Evolutionary conservation across 1,140 invertebrate species (phyloP).

Genomic region (Aethina tumida): DNA sequence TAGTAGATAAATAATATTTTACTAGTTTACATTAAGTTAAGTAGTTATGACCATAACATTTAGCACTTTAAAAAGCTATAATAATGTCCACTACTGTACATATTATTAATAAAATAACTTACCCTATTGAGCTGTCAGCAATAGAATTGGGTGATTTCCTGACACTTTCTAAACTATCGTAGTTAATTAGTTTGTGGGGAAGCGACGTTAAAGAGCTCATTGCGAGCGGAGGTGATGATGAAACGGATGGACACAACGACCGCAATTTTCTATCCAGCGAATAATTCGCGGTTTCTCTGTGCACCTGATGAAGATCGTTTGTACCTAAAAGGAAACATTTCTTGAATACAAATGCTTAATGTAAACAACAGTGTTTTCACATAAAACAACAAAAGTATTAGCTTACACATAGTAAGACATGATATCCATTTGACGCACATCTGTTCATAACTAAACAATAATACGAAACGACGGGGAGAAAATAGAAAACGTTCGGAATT

Average conservation of each 20-base stretch:
- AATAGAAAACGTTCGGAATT: too few species aligned
- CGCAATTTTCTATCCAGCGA: constrained; percentile 41
- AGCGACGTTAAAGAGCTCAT: constrained; percentile 44
- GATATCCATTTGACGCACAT: too few species aligned
- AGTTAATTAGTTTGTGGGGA: constrained; percentile 38
- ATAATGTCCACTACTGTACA: too few species aligned
- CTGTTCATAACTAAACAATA: too few species aligned
- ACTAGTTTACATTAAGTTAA: too few species aligned
- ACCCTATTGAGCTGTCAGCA: constrained; percentile 28
- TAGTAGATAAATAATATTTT: too few species aligned
- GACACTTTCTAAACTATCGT: constrained; percentile 40
- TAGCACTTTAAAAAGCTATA: too few species aligned
- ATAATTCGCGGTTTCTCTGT: constrained; percentile 34
- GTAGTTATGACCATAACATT: too few species aligned
- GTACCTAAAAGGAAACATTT: constrained; percentile 38
- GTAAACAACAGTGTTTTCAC: neutral
- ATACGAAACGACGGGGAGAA: too few species aligned
- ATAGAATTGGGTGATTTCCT: constrained; percentile 35
- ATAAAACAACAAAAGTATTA: too few species aligned
- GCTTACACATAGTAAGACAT: too few species aligned
- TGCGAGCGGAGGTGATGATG: constrained; percentile 40
- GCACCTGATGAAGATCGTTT: constrained; percentile 41
- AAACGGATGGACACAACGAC: constrained; percentile 40
- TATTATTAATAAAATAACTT: too few species aligned
- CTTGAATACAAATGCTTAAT: neutral